phyloP scores from a whole-genome alignment of 2,888 invertebrate genomes.

The Camptogramma bilineatum region DNA sequence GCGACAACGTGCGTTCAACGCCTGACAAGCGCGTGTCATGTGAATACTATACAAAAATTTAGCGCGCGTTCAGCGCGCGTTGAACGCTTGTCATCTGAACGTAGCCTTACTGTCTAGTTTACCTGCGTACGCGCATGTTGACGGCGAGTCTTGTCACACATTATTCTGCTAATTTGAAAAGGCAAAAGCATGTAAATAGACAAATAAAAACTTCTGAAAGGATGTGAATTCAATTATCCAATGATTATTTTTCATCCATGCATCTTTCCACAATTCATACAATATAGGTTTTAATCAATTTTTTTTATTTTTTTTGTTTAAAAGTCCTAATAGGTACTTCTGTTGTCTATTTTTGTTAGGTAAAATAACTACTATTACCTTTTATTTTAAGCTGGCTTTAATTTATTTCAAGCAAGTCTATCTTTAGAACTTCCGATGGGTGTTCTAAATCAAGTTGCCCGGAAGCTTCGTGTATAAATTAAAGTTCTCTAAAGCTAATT shows the following conservation, averaged over 20 bases:
- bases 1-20: no score
- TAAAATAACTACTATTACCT: neutral
- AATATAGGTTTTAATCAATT: no score
- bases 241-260: no score
- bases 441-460: conserved; percentile 38
- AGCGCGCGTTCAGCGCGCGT: no score
- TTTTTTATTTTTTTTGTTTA: neutral
- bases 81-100: no score
- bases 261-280: no score
- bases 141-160: conserved; percentile 1
- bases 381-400: neutral
- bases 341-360: neutral
- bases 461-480: conserved; percentile 53
- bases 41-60: no score
- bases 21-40: no score
- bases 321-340: no score
- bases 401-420: neutral
- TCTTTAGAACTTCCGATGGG: conserved; percentile 13
- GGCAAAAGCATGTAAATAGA: no score
- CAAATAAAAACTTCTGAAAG: no score
- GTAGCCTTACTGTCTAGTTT: conserved; percentile 40
- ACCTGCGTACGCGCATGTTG: conserved; percentile 47
- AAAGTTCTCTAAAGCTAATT: conserved; percentile 45
- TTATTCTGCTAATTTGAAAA: neutral
- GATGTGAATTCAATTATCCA: no score